These are phyloP conservation scores for Frankliniella intonsa DNA, from an alignment of 2,888 invertebrate species.

Conservation along the genomic window DNA sequence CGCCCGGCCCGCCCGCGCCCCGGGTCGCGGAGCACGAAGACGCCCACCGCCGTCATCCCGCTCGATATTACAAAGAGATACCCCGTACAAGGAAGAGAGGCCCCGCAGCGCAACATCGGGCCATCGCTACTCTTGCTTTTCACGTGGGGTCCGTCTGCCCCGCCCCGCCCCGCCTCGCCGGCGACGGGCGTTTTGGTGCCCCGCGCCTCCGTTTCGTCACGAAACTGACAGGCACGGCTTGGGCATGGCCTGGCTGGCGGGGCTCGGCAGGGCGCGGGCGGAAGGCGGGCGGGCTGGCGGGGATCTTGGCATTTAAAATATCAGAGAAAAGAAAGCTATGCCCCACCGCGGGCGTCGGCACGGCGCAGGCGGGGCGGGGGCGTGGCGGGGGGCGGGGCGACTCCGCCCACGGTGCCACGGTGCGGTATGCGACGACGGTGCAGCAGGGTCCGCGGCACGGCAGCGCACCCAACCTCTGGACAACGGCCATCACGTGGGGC, in stretches of 20 bases:
- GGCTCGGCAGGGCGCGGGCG: too few species aligned
- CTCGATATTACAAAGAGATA: constrained; percentile 1
- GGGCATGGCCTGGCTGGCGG: too few species aligned
- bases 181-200: not conserved
- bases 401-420: not conserved
- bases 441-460: not conserved
- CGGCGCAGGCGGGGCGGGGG: not conserved
- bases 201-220: not conserved
- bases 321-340: too few species aligned
- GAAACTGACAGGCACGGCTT: not conserved
- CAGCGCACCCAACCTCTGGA: too few species aligned
- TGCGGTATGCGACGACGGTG: not conserved
- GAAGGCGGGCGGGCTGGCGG: too few species aligned
- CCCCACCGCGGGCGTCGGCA: not conserved
- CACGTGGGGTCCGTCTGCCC: not conserved
- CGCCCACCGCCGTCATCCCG: not conserved
- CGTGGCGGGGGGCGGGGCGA: too few species aligned
- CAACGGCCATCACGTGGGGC: too few species aligned
- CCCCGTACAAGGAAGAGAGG: not conserved
- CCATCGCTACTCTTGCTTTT: too few species aligned
- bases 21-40: too few species aligned
- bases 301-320: too few species aligned
- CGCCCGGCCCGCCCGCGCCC: too few species aligned
- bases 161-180: not conserved
- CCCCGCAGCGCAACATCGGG: not conserved